phyloP scores from a whole-genome alignment of 2,797 vertebrate species.

The Chiloscyllium punctatum region DNA sequence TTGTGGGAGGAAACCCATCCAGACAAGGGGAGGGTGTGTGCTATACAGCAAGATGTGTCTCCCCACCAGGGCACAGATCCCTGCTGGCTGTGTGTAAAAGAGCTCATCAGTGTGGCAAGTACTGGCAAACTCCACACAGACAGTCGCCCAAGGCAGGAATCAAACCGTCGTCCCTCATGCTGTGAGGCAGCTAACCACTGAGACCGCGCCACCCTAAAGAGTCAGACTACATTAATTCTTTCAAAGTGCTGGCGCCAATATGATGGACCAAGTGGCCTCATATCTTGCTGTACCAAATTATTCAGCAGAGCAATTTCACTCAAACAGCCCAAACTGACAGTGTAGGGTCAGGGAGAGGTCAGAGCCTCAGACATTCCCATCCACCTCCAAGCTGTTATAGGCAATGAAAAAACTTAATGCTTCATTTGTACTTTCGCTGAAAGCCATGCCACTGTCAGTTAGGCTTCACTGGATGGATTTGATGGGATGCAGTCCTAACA shows the following conservation, averaged over 20 bases:
- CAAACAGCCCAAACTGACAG: not conserved
- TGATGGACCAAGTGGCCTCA: not conserved
- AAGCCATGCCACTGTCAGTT: not conserved
- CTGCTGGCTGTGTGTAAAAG: too few relatives aligned
- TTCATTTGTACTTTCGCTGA: slow-evolving; percentile 12
- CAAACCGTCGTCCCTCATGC: too few relatives aligned
- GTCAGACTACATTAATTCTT: not conserved
- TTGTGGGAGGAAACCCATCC: too few relatives aligned
- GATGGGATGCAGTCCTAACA: slow-evolving; percentile 6
- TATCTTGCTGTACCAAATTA: not conserved
- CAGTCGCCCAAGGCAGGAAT: too few relatives aligned
- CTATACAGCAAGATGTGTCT: too few relatives aligned
- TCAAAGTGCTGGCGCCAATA: not conserved
- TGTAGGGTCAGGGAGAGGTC: not conserved
- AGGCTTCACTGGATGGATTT: slow-evolving; percentile 5
- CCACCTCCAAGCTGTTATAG: not conserved
- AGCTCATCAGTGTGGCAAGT: too few relatives aligned
- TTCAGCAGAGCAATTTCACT: not conserved
- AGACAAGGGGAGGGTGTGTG: too few relatives aligned
- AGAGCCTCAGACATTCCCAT: not conserved
- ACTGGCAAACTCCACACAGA: too few relatives aligned
- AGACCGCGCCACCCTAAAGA: too few relatives aligned
- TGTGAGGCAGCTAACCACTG: too few relatives aligned
- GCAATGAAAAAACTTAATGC: not conserved
- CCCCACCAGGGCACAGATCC: too few relatives aligned